A percentile compares a stretch with the other conserved stretches of the same genome.
Evolutionary conservation across 2,888 invertebrate species (phyloP).

Genomic region (Polydrusus cervinus): DNA sequence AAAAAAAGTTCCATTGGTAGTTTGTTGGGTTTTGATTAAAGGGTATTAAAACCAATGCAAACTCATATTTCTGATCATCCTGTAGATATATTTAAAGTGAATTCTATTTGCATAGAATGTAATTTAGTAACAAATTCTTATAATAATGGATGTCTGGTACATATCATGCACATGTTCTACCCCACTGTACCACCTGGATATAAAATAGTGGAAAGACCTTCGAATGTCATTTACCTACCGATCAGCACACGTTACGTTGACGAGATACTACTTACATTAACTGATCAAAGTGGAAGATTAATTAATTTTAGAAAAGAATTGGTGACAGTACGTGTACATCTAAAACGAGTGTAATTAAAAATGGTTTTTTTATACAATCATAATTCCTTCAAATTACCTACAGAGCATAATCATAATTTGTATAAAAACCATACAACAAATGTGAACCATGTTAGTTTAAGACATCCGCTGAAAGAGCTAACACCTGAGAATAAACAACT

Average conservation of each 20-base stretch:
- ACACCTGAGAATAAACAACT: too few species aligned
- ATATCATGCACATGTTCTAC: conserved; percentile 58
- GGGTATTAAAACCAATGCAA: not conserved
- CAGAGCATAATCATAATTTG: not conserved
- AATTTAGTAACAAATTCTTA: conserved; percentile 18
- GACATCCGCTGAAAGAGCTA: too few species aligned
- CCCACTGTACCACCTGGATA: conserved; percentile 63
- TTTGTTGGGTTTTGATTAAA: not conserved
- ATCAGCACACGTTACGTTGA: conserved; percentile 59
- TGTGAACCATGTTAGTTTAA: not conserved
- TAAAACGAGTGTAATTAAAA: conserved; percentile 19
- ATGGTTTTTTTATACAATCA: conserved; percentile 6
- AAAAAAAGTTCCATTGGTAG: conserved; percentile 14
- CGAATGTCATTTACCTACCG: conserved; percentile 65
- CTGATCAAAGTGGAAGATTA: conserved; percentile 62
- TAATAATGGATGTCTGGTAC: conserved; percentile 36
- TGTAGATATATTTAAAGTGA: conserved; percentile 11
- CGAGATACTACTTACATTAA: conserved; percentile 60
- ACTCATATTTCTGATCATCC: conserved; percentile 15
- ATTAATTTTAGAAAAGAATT: conserved; percentile 64
- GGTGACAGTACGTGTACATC: conserved; percentile 59
- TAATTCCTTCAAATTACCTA: conserved; percentile 1
- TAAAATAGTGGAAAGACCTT: conserved; percentile 61
- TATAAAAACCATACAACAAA: not conserved
- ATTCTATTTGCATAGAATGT: conserved; percentile 4